Conservation (phyloP, 2,888 invertebrate species). For the Scaptodrosophila latifasciaeformis region DNA sequence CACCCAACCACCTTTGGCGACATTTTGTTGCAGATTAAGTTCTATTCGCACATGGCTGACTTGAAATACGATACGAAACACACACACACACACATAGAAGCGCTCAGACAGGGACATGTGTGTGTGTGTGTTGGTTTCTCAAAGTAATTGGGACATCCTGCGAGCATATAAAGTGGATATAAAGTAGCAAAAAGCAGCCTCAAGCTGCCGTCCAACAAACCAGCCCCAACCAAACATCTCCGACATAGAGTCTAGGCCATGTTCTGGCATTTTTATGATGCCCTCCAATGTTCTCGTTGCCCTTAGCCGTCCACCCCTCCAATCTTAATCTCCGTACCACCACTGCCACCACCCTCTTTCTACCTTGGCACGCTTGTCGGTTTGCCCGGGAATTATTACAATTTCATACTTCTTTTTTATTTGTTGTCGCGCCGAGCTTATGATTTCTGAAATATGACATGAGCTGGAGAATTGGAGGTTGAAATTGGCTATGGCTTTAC, state of each 20-base stretch:
- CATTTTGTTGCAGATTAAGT: constrained; percentile 75
- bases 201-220: too few species aligned
- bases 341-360: not conserved
- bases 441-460: constrained; percentile 72
- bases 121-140: constrained; percentile 33
- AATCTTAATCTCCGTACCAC: not conserved
- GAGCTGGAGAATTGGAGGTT: constrained; percentile 21
- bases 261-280: constrained; percentile 66
- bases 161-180: constrained; percentile 72
- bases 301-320: constrained; percentile 43
- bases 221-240: constrained; percentile 36
- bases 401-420: constrained; percentile 70
- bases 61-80: constrained; percentile 71
- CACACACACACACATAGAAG: constrained; percentile 20
- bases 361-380: constrained; percentile 31
- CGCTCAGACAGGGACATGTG: constrained; percentile 15
- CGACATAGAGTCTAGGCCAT: not conserved
- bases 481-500: too few species aligned
- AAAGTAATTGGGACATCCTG: constrained; percentile 73
- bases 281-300: constrained; percentile 62
- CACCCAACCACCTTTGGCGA: constrained; percentile 68
- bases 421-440: constrained; percentile 68
- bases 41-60: constrained; percentile 74
- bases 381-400: constrained; percentile 67
- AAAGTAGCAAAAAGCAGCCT: constrained; percentile 63